Base-by-base conservation (phyloP, 1,140 invertebrate genomes). In the Adelges cooleyi region DNA sequence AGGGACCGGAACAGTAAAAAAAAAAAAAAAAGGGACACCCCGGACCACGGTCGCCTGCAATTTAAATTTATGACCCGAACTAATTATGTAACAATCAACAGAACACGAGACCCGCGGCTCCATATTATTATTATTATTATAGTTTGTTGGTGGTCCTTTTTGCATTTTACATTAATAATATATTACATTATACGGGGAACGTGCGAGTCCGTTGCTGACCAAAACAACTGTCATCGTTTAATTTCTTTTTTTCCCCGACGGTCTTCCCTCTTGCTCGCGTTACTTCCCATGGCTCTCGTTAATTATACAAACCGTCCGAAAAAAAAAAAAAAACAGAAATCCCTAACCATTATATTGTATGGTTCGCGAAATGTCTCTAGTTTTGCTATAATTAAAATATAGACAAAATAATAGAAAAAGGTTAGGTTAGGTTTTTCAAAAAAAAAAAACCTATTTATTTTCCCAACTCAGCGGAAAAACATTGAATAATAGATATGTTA, bases 61-160 rank as follows among this genome's bases (percentile, higher is more conserved):
- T 4, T 11, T 42, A 48, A 46, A 62, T 62, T 62, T 62, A 62
- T 15, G 56, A 62, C 56, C 56, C 56, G 56, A 62, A 62, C 56
- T 62, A 62, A 62, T 62, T 62, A 48, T 29, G 56, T 62, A 62
- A 62, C 56, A 48, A 62, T 62, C 56, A 62, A 48, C 42, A 6
- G 56, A 48, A 62, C 56, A 62, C 56, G 56, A 59, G 54, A 46
- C 54, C 54, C 42, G 53, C 13, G 9, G 17, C 20, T 42, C 8
- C 6, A 36, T 33, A 25, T 8, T 13, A 33, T 54, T 18, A 40
- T 38, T 8, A 38, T 38, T 8, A 38, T 38, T 6, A 44, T 44
- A 5, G 10, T 44, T 3, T 17, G 54, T 59, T 44, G 54, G 54
- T 59, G 54, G 54, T 59, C 54, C 53, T 9, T 46, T n/a, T 29